These are phyloP conservation scores for Poeciliopsis gracilis DNA, from an alignment of 2,797 vertebrate species.

Conservation along the genomic window DNA sequence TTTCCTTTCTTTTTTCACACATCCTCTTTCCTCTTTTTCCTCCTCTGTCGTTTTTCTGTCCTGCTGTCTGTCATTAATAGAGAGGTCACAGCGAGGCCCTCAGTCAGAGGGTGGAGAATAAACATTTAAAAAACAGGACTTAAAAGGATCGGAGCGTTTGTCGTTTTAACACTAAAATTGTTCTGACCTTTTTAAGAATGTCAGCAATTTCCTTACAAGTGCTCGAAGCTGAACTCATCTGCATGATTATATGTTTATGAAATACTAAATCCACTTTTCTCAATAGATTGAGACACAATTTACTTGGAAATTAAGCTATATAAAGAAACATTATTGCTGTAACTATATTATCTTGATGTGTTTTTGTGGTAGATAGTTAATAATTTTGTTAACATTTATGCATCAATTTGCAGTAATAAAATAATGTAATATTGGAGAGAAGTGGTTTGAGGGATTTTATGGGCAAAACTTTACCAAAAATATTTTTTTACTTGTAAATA, in stretches of 20 bases:
- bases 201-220: neutral
- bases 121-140: constrained; percentile 4
- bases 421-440: neutral
- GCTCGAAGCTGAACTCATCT: neutral
- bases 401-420: neutral
- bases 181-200: neutral
- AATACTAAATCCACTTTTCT: neutral
- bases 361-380: neutral
- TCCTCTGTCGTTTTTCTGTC: neutral
- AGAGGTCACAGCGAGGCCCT: constrained; percentile 35
- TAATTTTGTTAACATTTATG: neutral
- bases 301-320: neutral
- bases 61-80: constrained; percentile 13
- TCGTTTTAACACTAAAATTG: neutral
- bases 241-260: neutral
- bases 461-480: neutral
- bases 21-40: neutral
- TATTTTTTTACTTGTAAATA: neutral
- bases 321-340: neutral
- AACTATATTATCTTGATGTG: neutral
- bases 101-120: constrained; percentile 17
- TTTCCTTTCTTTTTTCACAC: constrained; percentile 17
- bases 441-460: neutral
- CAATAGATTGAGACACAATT: neutral
- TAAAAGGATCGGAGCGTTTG: neutral